Conservation (phyloP, 1,140 invertebrate species). For the Diabrotica undecimpunctata region DNA sequence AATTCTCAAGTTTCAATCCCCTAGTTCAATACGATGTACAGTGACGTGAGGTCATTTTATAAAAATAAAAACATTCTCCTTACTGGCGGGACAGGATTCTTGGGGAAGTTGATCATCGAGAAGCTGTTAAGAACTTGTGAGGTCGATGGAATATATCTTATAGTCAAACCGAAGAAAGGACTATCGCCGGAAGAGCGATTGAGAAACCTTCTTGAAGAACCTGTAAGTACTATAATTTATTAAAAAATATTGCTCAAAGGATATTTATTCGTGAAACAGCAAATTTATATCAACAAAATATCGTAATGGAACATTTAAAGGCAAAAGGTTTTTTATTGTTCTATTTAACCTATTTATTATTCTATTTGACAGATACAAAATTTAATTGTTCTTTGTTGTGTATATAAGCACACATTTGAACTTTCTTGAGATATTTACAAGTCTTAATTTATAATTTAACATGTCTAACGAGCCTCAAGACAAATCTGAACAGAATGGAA, state of each 20-base stretch:
- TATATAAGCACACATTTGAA: too few relatives aligned
- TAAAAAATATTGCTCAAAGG: neutral
- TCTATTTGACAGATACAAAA: too few relatives aligned
- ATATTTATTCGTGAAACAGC: neutral
- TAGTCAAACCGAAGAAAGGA: conserved; percentile 68
- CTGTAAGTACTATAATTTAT: conserved; percentile 9
- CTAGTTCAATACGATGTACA: conserved; percentile 10
- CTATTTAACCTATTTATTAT: too few relatives aligned
- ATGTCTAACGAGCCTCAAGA: too few relatives aligned
- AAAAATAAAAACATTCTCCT: conserved; percentile 56
- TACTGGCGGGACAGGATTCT: conserved; percentile 73
- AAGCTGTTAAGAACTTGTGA: conserved; percentile 69
- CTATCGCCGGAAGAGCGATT: conserved; percentile 21
- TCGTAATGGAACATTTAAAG: neutral
- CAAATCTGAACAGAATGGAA: too few relatives aligned
- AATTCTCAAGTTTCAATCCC: neutral
- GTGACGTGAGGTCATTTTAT: conserved; percentile 35
- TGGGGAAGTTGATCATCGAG: conserved; percentile 86
- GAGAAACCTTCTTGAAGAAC: conserved; percentile 24
- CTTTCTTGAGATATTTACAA: too few relatives aligned
- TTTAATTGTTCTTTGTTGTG: too few relatives aligned
- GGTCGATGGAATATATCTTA: conserved; percentile 62
- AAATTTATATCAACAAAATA: neutral
- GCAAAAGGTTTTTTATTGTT: neutral
- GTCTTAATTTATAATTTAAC: too few relatives aligned